Evolutionary conservation across 2,113 vertebrate species (phyloP), one percentile per base, ranked within the genome.

Genomic region (Ophiodon elongatus): DNA sequence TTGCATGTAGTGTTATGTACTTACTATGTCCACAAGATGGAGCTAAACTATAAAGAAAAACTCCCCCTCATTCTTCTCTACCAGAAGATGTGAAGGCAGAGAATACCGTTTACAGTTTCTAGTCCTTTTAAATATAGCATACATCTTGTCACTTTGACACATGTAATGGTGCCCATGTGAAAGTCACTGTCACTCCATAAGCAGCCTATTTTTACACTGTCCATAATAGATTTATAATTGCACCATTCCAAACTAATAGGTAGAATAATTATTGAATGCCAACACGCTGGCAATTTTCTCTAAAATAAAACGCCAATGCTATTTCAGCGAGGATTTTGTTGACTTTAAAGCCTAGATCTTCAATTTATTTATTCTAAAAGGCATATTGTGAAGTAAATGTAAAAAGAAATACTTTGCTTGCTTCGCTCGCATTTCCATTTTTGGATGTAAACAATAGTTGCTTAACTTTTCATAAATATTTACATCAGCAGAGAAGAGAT

Each of bases 11-110:
- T 41, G 19, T 0, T 27, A 10, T 70, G n/a, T 15, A 4, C 10
- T 43, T 4, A 0, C 13, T 45, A 6, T 35, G 25, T 73, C 76
- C 82, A 79, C 82, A 62, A 79, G 82, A 69, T 84, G 82, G 82
- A 25, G 76, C 70, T 37, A 79, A 35, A 54, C 23, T 74, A 9
- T 54, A 54, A 56, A 13, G 19, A 10, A 64, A 71, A 29, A 4
- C 2, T n/a, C n/a, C n/a, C n/a, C 2, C 17, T 11, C 6, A 19
- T 31, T 25, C 33, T 21, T 21, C 29, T 50, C 8, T 4, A 39
- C 14, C 19, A 21, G 19, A 80, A 2, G 10, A 72, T 25, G 15
- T 8, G 33, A 33, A 8, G 14, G 25, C 14, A 63, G 14, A 70
- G 23, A 29, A 65, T 3, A 47, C 45, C 17, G 4, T 39, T 39